Evolutionary conservation across 1,140 invertebrate species (phyloP), one percentile per base, ranked within the genome.

Genomic region (Delia radicum): DNA sequence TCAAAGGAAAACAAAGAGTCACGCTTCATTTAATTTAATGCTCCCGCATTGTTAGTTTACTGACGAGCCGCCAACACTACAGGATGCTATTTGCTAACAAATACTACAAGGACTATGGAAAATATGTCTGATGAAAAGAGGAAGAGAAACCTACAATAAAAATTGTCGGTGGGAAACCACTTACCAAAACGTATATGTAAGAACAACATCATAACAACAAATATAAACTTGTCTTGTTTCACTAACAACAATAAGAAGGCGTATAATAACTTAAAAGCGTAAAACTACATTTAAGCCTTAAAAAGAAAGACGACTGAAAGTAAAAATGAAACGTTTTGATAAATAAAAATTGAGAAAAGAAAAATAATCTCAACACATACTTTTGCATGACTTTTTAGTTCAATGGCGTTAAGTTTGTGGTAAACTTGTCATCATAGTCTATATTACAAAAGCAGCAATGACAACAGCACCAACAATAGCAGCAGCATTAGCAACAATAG

Each of bases 1-100:
- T 85, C 83, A 84, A 85, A 85, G 81, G 80, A 85, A 84, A 84
- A 84, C 82, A 85, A 84, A 84, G 83, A 81, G 83, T 81, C 79
- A 83, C 80, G 80, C 83, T 85, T 84, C 82, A 85, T 85, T 85
- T 84, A 83, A 79, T 80, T 76, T 76, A 72, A 76, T 76, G 75
- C 75, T 71, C 55, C 69, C 75, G 69, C 75, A 76, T 72, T 28
- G 75, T 55, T 10, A 33, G 65, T 33, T 33, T 28, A 29, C 65
- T 69, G 42, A 74, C 46, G 46, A 61, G 48, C 42, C 73, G 73
- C 28, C 69, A 48, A n/a, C 48, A 72, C 67, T 75, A 61, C 71
- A 69, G 65, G 65, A 69, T 33, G 29, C 63, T 29, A 29, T 67
- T 67, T 63, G 61, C 61, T 26, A 63, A 42, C 15, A 63, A 63